A percentile compares a stretch with the other conserved stretches of the same genome.
Conservation (phyloP, 2,888 invertebrate species). For the Stratiomys singularior region DNA sequence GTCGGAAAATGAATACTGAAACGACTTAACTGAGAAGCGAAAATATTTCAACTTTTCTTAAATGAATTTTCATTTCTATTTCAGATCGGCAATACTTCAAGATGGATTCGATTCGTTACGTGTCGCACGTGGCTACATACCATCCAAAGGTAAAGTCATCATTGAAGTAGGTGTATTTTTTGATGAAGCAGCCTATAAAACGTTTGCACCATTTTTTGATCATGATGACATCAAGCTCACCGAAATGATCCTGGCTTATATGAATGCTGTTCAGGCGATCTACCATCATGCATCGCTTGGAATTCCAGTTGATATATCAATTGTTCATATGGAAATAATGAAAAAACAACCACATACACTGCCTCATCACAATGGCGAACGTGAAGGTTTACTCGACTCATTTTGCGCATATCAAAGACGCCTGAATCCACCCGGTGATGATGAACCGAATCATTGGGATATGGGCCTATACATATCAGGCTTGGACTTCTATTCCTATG, state of each 20-base stretch:
- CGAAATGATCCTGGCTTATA: slow-evolving; percentile 81
- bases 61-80: too few species aligned
- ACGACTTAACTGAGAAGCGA: too few species aligned
- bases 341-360: slow-evolving; percentile 72
- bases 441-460: slow-evolving; percentile 81
- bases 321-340: slow-evolving; percentile 78
- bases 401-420: slow-evolving; percentile 78
- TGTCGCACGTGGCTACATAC: background rate
- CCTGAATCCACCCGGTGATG: slow-evolving; percentile 74
- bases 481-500: slow-evolving; percentile 67
- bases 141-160: slow-evolving; percentile 3
- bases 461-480: slow-evolving; percentile 82
- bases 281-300: slow-evolving; percentile 81
- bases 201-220: slow-evolving; percentile 75
- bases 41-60: too few species aligned
- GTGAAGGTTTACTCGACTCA: slow-evolving; percentile 75
- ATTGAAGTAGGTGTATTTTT: slow-evolving; percentile 79
- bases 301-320: slow-evolving; percentile 72
- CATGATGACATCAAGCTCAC: slow-evolving; percentile 73
- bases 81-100: background rate
- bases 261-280: slow-evolving; percentile 83
- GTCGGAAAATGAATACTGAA: too few species aligned
- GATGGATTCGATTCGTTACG: background rate
- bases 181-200: slow-evolving; percentile 77
- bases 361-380: slow-evolving; percentile 74